Percentiles rank a stretch among this genome's conserved stretches.
These are phyloP conservation scores for Heliconius ethilla DNA, from an alignment of 2,888 invertebrate species.

Conservation along the genomic window DNA sequence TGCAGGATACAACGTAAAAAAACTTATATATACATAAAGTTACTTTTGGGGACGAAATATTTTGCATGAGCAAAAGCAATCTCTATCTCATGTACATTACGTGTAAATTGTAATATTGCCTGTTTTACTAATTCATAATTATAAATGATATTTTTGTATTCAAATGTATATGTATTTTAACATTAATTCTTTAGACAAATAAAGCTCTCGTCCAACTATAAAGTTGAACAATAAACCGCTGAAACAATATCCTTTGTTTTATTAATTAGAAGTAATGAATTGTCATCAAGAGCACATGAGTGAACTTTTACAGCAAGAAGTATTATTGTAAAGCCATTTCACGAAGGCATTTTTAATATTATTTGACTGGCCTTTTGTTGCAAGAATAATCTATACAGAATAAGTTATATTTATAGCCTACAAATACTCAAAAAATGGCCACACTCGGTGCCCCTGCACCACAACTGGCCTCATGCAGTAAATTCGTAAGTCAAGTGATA, in stretches of 20 bases:
- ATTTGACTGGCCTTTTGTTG: too few relatives aligned
- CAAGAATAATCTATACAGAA: too few relatives aligned
- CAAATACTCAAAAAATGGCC: too few relatives aligned
- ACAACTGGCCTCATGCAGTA: too few relatives aligned
- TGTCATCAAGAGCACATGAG: not conserved
- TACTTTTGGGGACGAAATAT: not conserved
- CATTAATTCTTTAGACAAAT: not conserved
- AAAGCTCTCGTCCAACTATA: conserved; percentile 6
- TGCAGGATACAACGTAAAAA: too few relatives aligned
- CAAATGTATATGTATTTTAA: not conserved
- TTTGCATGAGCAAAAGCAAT: not conserved
- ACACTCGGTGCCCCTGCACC: too few relatives aligned
- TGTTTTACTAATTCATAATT: not conserved
- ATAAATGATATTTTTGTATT: not conserved
- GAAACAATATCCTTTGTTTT: not conserved
- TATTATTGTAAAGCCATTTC: not conserved
- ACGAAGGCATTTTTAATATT: not conserved
- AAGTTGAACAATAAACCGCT: conserved; percentile 4
- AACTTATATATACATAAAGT: too few relatives aligned
- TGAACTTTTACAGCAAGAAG: not conserved
- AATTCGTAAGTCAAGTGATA: too few relatives aligned
- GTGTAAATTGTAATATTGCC: not conserved
- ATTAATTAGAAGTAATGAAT: not conserved
- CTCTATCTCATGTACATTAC: not conserved
- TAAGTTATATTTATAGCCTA: too few relatives aligned